Conservation (phyloP, 2,797 vertebrate species). For the Dipus sagitta region DNA sequence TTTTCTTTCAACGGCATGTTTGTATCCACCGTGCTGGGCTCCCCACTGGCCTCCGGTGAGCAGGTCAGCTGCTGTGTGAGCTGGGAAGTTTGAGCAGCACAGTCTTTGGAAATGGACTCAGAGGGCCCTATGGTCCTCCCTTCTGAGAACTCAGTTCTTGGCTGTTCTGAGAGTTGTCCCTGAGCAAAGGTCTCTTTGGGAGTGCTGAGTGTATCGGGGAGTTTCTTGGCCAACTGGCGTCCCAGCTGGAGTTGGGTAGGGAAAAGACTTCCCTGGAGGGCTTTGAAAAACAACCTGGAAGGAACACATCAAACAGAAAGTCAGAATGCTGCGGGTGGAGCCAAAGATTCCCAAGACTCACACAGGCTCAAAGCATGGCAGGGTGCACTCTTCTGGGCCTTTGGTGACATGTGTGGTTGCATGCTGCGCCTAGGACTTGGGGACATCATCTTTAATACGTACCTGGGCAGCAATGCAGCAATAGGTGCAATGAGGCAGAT, state of each 20-base stretch:
- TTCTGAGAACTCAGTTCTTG: constrained; percentile 4
- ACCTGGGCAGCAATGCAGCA: constrained; percentile 96
- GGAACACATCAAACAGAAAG: background rate
- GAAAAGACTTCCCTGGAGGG: constrained; percentile 94
- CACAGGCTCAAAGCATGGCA: background rate
- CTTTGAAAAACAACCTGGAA: constrained; percentile 95
- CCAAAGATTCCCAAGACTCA: background rate
- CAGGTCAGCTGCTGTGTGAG: constrained; percentile 56
- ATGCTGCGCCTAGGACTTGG: background rate
- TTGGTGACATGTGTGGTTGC: background rate
- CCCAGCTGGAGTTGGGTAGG: constrained; percentile 94
- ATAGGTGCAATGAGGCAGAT: constrained; percentile 93
- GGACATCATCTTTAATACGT: background rate
- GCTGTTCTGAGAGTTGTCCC: constrained; percentile 58
- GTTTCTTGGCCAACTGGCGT: constrained; percentile 91
- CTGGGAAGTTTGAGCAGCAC: constrained; percentile 51
- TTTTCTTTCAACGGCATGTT: constrained; percentile 47
- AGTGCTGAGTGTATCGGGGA: constrained; percentile 84
- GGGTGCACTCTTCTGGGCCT: background rate
- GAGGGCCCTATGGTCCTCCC: background rate
- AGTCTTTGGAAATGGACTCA: constrained; percentile 62
- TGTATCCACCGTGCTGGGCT: constrained; percentile 52
- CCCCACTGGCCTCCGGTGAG: constrained; percentile 67
- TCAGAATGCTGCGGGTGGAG: background rate
- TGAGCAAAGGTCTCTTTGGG: constrained; percentile 78